phyloP scores from a whole-genome alignment of 2,888 invertebrate genomes.

The Ormyrus rosae region DNA sequence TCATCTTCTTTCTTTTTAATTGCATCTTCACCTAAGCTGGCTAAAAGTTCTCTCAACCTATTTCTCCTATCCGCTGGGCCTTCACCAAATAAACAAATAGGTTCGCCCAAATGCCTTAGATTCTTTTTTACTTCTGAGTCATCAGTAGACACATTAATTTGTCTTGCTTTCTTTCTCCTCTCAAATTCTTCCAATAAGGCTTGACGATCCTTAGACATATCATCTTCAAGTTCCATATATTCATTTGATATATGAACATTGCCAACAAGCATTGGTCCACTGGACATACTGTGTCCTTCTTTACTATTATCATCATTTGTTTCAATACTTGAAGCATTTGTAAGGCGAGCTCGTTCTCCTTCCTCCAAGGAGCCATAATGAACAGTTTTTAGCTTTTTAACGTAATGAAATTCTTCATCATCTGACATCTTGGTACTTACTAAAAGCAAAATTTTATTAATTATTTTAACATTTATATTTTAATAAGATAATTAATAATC shows the following conservation, averaged over 20 bases:
- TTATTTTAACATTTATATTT: too few relatives aligned
- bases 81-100: slow-evolving; percentile 98
- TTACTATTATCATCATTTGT: too few relatives aligned
- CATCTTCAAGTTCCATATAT: not conserved
- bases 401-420: too few relatives aligned
- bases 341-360: too few relatives aligned
- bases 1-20: slow-evolving; percentile 87
- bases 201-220: slow-evolving; percentile 78
- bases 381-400: too few relatives aligned
- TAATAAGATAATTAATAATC: too few relatives aligned
- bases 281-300: too few relatives aligned
- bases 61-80: slow-evolving; percentile 97
- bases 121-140: slow-evolving; percentile 92
- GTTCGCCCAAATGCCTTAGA: slow-evolving; percentile 69
- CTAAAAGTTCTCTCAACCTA: slow-evolving; percentile 91
- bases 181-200: slow-evolving; percentile 94
- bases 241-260: not conserved
- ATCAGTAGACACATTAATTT: slow-evolving; percentile 98
- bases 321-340: too few relatives aligned
- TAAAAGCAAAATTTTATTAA: too few relatives aligned
- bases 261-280: too few relatives aligned
- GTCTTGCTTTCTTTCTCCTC: slow-evolving; percentile 92
- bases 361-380: too few relatives aligned
- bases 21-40: slow-evolving; percentile 92
- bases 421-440: too few relatives aligned